Base-by-base conservation (phyloP, 1,140 invertebrate species). In the Leguminivora glycinivorella region DNA sequence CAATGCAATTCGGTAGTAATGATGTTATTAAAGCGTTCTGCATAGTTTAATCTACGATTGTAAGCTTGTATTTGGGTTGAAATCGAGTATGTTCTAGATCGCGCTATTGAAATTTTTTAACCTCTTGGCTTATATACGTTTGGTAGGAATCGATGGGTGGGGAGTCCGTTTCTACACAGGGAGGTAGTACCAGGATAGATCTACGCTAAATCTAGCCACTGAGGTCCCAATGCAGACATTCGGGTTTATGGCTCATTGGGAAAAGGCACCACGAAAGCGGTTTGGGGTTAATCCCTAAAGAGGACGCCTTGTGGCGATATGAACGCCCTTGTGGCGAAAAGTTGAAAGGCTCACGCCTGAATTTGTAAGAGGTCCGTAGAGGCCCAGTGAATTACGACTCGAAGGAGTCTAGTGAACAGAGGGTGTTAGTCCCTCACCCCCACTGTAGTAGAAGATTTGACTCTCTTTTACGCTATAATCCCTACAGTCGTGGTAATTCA, bases 91-190 rank as follows among this genome's bases (percentile, higher is more conserved):
- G 58, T 63, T 29, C 58, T 63, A 63, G 58, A 63, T 34, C 58
- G 17, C 58, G 12, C 58, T 63, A 31, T 63, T 17, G 25, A 31
- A 63, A 17, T 63, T 63, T 63, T 63, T 26, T 17, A n/a, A 29
- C 4, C 29, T 6, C 5, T 19, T 63, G 26, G 26, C 17, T 34
- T 63, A 63, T 63, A 63, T 63, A 63, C 58, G 58, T 31, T 63
- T 25, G 56, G 4, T 0, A 52, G 26, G 1, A 10, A 63, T 19
- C 24, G 29, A 24, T 17, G 6, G 9, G 12, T 7, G 58, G 58
- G 29, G 58, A 63, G 58, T 63, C 58, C 58, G 17, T 63, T 63
- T 63, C 58, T 63, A 63, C 58, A 63, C 58, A 63, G 58, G 58
- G 26, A 63, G 26, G 58, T 31, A 63, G 58, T 63, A 63, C 25